Evolutionary conservation across 2,113 vertebrate genomes (phyloP), one percentile per base, ranked within the genome.

Genomic region (Sardina pilchardus): DNA sequence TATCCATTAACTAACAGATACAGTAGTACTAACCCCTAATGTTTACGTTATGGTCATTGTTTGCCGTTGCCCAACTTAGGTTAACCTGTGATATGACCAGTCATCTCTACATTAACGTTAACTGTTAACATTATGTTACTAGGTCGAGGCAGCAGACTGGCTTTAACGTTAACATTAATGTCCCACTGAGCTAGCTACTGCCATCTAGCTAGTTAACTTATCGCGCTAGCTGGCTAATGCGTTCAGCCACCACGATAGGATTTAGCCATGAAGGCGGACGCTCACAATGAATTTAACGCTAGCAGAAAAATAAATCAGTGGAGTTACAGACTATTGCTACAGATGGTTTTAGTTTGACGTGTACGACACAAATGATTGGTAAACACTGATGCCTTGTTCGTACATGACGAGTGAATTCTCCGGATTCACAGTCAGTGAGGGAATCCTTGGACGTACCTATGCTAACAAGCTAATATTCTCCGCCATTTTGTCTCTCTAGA

Each of bases 401-500:
- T 36, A 78, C 10, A 34, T 34, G 30, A 34, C 2, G 63, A 71
- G 10, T 34, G 9, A 12, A 30, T 71, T 63, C 26, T 26, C 26
- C 4, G 36, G 4, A 78, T 78, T 12, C 71, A 16, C 1, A 36
- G 6, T 83, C 2, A 34, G 7, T 81, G 30, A 56, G 43, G 19
- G 53, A 56, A 8, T 67, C 17, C 30, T 42, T n/a, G 34, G 12
- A 50, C 43, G n/a, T 82, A 50, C 71, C 45, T 81, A 50, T 84
- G 87, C 83, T 75, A 88, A 63, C 81, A 80, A 45, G 81, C 67
- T 88, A 81, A 67, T 67, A 86, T 82, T 48, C 63, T 78, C 88
- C 88, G 86, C 88, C 88, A 89, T 89, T 89, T 89, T 89, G 88
- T 89, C 87, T 86, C 87, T 67, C 44, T 48, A 34, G 12, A 56